Evolutionary conservation across 2,888 invertebrate species (phyloP).

Genomic region (Leptinotarsa rubiginosa): DNA sequence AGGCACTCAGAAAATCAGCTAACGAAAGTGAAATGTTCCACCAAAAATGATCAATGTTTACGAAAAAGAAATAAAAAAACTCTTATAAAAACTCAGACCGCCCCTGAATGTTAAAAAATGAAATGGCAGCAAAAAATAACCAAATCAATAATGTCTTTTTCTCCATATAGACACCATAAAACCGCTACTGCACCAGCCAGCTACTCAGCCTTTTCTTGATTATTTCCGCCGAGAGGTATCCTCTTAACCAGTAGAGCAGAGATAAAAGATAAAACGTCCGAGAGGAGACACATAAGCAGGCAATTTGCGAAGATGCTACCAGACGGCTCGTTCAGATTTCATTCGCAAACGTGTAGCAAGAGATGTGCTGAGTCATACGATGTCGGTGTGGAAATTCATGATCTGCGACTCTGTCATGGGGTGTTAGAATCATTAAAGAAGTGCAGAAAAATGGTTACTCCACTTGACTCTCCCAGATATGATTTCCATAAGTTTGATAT

Average conservation of each 20-base stretch:
- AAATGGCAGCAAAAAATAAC: neutral
- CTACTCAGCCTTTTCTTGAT: slow-evolving; percentile 15
- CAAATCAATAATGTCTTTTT: neutral
- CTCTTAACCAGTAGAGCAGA: slow-evolving; percentile 8
- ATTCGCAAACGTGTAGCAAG: slow-evolving; percentile 4
- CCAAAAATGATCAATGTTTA: too few species aligned
- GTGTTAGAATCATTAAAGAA: neutral
- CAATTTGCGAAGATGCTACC: slow-evolving; percentile 20
- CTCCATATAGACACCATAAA: slow-evolving; percentile 14
- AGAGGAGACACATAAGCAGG: slow-evolving; percentile 24
- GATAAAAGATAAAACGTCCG: slow-evolving; percentile 25
- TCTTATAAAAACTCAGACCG: neutral
- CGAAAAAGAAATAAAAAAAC: too few species aligned
- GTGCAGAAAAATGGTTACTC: neutral
- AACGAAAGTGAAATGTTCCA: too few species aligned
- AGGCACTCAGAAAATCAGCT: too few species aligned
- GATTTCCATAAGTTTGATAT: neutral
- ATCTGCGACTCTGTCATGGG: neutral
- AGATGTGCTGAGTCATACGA: slow-evolving; percentile 17
- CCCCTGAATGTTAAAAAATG: neutral
- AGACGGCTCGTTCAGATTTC: slow-evolving; percentile 16
- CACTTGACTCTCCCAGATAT: neutral
- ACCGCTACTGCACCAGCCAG: slow-evolving; percentile 11
- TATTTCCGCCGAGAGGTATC: slow-evolving; percentile 10
- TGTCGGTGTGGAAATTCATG: neutral